These are phyloP conservation scores for Bos indicus DNA, from an alignment of 2,113 vertebrate genomes.

Conservation along the genomic window DNA sequence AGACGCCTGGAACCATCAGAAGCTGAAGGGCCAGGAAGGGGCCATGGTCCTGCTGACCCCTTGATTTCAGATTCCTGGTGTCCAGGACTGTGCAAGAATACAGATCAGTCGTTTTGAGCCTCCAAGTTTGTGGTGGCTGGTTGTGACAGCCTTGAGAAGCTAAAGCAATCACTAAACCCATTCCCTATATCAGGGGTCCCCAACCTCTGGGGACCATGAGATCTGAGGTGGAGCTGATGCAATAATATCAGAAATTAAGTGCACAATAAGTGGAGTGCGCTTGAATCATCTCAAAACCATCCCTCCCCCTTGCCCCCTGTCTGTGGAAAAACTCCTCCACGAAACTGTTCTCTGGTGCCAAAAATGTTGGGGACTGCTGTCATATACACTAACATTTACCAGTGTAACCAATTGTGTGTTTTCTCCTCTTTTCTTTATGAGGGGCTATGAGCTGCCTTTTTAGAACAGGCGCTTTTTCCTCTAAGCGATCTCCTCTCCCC, in stretches of 20 bases:
- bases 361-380: background rate
- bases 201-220: background rate
- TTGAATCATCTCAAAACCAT: background rate
- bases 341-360: background rate
- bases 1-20: accelerated
- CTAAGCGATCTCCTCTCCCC: too few species aligned
- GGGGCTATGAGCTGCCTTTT: background rate
- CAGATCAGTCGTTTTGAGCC: too few species aligned
- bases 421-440: background rate
- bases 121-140: accelerated
- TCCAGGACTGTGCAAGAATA: background rate
- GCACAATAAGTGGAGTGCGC: background rate
- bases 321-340: background rate
- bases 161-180: accelerated
- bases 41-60: accelerated
- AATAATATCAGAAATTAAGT: background rate
- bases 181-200: background rate
- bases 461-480: background rate
- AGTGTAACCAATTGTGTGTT: accelerated
- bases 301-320: background rate
- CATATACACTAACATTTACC: background rate
- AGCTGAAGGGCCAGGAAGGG: background rate
- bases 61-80: background rate
- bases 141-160: accelerated
- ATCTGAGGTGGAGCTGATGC: background rate